Evolutionary conservation across 35 echinoderm and acorn worm species (phyloP), one percentile per base, ranked within the genome.

Genomic region (Heliocidaris erythrogramma): DNA sequence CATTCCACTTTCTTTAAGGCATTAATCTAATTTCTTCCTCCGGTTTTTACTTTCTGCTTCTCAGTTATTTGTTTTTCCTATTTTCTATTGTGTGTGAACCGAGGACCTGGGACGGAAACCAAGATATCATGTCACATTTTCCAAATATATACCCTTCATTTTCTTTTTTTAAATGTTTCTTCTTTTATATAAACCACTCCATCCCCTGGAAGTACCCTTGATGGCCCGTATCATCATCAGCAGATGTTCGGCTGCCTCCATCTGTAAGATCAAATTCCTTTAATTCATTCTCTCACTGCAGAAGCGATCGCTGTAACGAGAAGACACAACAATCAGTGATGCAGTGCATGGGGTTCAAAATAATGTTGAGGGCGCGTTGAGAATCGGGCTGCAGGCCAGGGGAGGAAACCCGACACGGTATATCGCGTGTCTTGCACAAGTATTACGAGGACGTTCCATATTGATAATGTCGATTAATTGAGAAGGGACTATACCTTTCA

Each of bases 391-490:
- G 65, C 27, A 78, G 65, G 65, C 21, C 18, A 78, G 21, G 35
- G 65, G n/a, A 78, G 35, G 65, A 78, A 78, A 78, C 65, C 21
- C 18, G 65, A 78, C 65, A 78, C 65, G 65, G 7, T n/a, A 24
- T 0, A 78, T 78, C 65, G 27, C 0, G 65, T 78, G 65, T 78
- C 65, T 78, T 78, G 65, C 18, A 78, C 65, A 78, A 78, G 0
- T 78, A 78, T 78, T 78, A 27, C 5, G 21, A 78, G 27, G 65
- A 78, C 3, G 65, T 21, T 78, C 17, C 65, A 78, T 78, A 78
- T 78, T 78, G 65, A 78, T 78, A 78, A 78, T 78, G 21, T 78
- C 21, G 65, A 78, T 78, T 78, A 78, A 78, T 78, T 78, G 65
- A 8, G 65, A n/a, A 27, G 65, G 65, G 65, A 78, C 21, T 78